phyloP scores from a whole-genome alignment of 2,888 invertebrate genomes.

The Tiliacea aurago region DNA sequence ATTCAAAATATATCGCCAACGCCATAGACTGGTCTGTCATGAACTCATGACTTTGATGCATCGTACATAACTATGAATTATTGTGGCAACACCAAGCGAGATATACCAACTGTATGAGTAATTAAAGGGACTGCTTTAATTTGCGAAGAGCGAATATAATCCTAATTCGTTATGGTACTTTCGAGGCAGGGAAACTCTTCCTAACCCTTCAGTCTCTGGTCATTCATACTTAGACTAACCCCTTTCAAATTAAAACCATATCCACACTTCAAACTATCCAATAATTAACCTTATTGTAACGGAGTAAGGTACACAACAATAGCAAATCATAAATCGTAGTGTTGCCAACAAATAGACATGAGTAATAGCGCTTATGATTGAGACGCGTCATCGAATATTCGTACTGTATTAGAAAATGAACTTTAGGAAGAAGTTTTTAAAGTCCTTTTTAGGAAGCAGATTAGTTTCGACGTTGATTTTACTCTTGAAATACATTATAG shows the following conservation, averaged over 20 bases:
- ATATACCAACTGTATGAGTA: conserved; percentile 43
- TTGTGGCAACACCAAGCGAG: conserved; percentile 16
- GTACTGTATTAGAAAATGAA: conserved; percentile 4
- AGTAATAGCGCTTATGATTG: conserved; percentile 73
- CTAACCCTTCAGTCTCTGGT: conserved; percentile 55
- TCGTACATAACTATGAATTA: conserved; percentile 19
- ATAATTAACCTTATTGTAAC: conserved; percentile 8
- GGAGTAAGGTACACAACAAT: background rate
- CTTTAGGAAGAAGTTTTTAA: background rate
- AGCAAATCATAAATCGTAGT: conserved; percentile 21
- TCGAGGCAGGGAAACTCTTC: conserved; percentile 18
- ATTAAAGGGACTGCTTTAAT: conserved; percentile 53
- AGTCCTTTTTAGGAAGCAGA: background rate
- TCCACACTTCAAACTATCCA: background rate
- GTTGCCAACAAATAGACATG: conserved; percentile 46
- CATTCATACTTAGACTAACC: conserved; percentile 48
- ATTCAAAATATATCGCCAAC: background rate
- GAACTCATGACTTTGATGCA: conserved; percentile 24
- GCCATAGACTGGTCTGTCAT: background rate
- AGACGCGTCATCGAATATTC: conserved; percentile 58
- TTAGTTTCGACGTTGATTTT: background rate
- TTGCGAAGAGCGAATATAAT: conserved; percentile 52
- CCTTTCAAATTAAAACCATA: conserved; percentile 51
- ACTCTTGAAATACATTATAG: background rate
- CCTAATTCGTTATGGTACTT: conserved; percentile 55